phyloP scores from a whole-genome alignment of 2,113 vertebrate species.

The Spilogale gracilis region DNA sequence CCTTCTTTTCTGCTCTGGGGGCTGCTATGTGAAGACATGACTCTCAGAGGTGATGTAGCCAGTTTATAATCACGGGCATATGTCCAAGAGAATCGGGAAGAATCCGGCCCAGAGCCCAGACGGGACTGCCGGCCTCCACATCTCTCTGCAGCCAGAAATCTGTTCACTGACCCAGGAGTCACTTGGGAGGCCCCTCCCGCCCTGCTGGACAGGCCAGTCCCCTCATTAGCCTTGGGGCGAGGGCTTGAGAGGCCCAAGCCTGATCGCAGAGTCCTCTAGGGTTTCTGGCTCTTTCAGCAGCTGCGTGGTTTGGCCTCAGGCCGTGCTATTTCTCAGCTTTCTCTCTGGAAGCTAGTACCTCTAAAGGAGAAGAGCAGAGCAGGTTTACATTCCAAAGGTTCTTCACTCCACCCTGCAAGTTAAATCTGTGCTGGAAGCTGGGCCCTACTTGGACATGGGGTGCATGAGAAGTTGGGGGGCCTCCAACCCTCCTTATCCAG shows the following conservation, averaged over 20 bases:
- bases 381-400: neutral
- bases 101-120: neutral
- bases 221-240: neutral
- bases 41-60: neutral
- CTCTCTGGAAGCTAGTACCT: neutral
- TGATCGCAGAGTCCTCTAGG: neutral
- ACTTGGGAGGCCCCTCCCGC: neutral
- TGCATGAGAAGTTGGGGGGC: neutral
- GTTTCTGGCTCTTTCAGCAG: neutral
- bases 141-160: neutral
- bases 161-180: neutral
- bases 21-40: neutral
- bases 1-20: neutral
- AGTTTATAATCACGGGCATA: accelerated
- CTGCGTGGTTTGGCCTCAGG: neutral
- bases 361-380: neutral
- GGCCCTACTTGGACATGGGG: accelerated
- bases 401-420: neutral
- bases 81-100: neutral
- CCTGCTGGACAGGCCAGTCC: too few relatives aligned
- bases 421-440: neutral
- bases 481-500: neutral
- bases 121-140: accelerated
- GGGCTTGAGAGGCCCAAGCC: neutral
- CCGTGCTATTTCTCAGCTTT: neutral